These are phyloP conservation scores for Noctilio leporinus DNA, from an alignment of 2,113 vertebrate genomes.

Conservation along the genomic window DNA sequence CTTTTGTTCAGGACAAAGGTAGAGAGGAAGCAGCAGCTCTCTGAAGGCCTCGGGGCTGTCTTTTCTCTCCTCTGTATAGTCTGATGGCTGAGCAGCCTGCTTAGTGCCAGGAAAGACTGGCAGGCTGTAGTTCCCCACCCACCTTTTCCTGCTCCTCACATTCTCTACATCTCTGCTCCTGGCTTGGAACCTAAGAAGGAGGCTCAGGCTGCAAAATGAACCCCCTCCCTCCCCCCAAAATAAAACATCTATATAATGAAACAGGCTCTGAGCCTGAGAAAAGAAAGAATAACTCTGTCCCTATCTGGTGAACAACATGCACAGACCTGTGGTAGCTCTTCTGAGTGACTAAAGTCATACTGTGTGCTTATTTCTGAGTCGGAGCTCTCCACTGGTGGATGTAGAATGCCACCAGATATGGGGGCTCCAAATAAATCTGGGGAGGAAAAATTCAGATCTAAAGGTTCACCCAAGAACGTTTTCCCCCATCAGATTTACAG, in stretches of 20 bases:
- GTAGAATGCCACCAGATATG: background rate
- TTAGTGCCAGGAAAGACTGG: background rate
- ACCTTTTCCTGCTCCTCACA: background rate
- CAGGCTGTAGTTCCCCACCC: background rate
- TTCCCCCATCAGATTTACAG: background rate
- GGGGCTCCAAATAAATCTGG: background rate
- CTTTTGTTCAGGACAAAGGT: background rate
- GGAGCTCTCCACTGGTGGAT: background rate
- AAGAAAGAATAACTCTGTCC: background rate
- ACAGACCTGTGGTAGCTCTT: background rate
- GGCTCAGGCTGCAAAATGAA: background rate
- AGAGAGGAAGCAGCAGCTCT: background rate
- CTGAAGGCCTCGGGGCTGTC: background rate
- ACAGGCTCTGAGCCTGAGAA: background rate
- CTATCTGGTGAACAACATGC: too few relatives aligned
- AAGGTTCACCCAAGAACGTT: background rate
- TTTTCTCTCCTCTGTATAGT: background rate
- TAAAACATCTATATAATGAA: background rate
- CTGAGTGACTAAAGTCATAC: background rate
- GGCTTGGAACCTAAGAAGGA: background rate
- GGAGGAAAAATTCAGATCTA: background rate
- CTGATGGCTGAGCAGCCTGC: fast-evolving
- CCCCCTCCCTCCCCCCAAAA: background rate
- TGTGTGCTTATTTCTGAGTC: background rate
- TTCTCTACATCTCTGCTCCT: background rate